These are phyloP conservation scores for Pseudomugil tenellus DNA, from an alignment of 2,797 vertebrate species.

Conservation along the genomic window DNA sequence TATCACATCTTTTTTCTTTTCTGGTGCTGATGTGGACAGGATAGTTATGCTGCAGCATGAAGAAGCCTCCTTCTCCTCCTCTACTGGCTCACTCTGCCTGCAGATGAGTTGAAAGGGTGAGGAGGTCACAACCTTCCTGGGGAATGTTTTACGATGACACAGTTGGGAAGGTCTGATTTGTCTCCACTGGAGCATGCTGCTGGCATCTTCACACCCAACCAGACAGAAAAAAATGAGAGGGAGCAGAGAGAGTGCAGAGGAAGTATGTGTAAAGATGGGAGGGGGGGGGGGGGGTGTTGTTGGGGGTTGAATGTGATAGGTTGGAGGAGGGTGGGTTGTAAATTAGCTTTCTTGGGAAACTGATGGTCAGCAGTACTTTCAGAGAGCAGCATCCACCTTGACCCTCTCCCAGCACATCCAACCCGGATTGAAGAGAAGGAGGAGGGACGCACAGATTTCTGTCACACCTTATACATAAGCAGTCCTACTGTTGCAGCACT, in stretches of 20 bases:
- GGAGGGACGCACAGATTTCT: constrained; percentile 6
- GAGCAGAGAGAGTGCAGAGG: constrained; percentile 37
- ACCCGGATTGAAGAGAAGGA: constrained; percentile 58
- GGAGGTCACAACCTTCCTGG: constrained; percentile 81
- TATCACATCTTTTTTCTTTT: constrained; percentile 14
- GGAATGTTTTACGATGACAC: constrained; percentile 81
- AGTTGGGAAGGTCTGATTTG: constrained; percentile 77
- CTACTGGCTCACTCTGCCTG: constrained; percentile 52
- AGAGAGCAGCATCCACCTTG: constrained; percentile 77
- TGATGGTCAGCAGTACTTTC: constrained; percentile 70
- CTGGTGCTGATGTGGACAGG: constrained; percentile 35
- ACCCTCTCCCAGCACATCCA: constrained; percentile 67
- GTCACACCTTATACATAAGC: background rate
- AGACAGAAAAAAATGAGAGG: constrained; percentile 28
- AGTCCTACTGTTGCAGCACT: background rate
- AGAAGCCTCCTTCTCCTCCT: constrained; percentile 45
- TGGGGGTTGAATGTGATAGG: constrained; percentile 30
- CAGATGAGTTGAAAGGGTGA: constrained; percentile 84
- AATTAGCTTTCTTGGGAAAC: constrained; percentile 75
- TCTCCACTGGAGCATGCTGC: constrained; percentile 80
- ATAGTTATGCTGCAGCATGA: constrained; percentile 67
- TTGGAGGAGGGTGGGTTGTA: constrained; percentile 66
- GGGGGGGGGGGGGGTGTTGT: constrained; percentile 3
- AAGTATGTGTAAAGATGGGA: constrained; percentile 42
- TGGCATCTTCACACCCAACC: constrained; percentile 76